Conservation (phyloP, 1,140 invertebrate species). For the Solenopsis invicta region DNA sequence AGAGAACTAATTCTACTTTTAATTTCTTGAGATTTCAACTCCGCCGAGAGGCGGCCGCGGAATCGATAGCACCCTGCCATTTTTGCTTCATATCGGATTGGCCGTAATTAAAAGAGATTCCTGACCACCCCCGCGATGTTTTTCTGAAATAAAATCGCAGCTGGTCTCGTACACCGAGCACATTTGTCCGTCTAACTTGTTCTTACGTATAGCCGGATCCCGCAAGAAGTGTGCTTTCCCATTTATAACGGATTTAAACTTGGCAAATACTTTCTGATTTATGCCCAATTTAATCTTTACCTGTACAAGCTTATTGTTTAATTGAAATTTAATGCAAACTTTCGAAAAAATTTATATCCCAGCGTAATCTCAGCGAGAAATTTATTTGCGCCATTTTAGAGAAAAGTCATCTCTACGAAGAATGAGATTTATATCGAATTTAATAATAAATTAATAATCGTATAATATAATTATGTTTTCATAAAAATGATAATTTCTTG, state of each 20-base stretch:
- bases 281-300: conserved; percentile 2
- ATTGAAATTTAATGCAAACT: conserved; percentile 34
- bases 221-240: background rate
- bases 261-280: conserved; percentile 9
- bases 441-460: background rate
- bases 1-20: conserved; percentile 65
- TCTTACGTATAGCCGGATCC: conserved; percentile 3
- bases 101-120: conserved; percentile 67
- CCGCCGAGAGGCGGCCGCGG: background rate
- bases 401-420: background rate
- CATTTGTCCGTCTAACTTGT: conserved; percentile 31
- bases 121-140: conserved; percentile 14
- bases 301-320: background rate
- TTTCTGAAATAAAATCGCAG: conserved; percentile 62
- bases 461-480: background rate
- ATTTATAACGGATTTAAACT: conserved; percentile 55
- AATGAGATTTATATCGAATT: background rate
- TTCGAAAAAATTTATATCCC: conserved; percentile 7
- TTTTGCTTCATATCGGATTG: conserved; percentile 59
- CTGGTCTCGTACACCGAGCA: background rate
- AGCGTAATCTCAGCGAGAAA: background rate
- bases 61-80: conserved; percentile 55
- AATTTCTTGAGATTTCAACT: conserved; percentile 63
- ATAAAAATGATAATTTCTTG: background rate
- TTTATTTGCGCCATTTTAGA: background rate